Evolutionary conservation across 2,113 vertebrate genomes (phyloP), one percentile per base, ranked within the genome.

Genomic region (Thermophis baileyi): DNA sequence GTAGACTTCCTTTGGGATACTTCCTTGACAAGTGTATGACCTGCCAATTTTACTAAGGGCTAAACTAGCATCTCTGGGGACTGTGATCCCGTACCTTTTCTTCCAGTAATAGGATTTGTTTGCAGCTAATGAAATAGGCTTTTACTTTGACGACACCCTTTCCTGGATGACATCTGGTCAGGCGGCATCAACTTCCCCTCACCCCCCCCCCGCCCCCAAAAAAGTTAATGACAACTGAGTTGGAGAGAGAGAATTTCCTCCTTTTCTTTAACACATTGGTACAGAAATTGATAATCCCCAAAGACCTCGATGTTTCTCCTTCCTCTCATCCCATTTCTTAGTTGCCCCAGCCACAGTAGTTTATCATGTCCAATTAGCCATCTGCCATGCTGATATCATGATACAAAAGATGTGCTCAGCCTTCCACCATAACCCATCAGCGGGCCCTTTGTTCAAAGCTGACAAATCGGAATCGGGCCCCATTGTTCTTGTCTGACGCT

Each of bases 311-410:
- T 95, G 94, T 97, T 95, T 97, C 96, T 97, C 96, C 94, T 97
- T 94, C 96, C 89, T 63, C 81, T 90, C 92, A 87, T 63, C 88
- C 89, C 89, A 90, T n/a, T 90, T 87, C 46, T 93, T 27, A 35
- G 94, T 94, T 96, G 96, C 94, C 97, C 97, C 94, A 93, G 96
- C 94, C 97, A 97, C 95, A 92, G 95, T 93, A 96, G 95, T 98
- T 98, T 98, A 97, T 98, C 97, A 97, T 96, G 97, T 98, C 98
- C 98, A 99, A 98, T 98, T 98, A 98, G 97, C 98, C 98, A 99
- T 98, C 98, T 99, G 98, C 98, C 97, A 96, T 96, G 96, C 97
- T 94, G 90, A 93, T 90, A 47, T 93, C 92, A 90, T 87, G 89
- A 94, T 50, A 95, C 95, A 96, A 97, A 96, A 92, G 93, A 50